phyloP scores from a whole-genome alignment of 2,797 vertebrate genomes.

The Nasua narica region DNA sequence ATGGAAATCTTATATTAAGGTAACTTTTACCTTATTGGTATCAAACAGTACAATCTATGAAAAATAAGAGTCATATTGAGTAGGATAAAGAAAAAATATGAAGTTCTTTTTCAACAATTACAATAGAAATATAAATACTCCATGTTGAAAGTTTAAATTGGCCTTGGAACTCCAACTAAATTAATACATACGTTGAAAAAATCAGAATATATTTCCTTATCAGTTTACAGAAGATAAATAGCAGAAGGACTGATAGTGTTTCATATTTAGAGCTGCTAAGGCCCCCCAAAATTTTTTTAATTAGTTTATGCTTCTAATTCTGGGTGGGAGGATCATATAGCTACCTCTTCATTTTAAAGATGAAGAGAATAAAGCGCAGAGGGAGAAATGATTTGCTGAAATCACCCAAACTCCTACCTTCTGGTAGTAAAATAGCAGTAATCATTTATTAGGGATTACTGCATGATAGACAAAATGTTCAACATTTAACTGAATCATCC shows the following conservation, averaged over 20 bases:
- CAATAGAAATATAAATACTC: slow-evolving; percentile 34
- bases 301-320: slow-evolving; percentile 58
- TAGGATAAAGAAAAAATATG: not conserved
- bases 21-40: not conserved
- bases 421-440: slow-evolving; percentile 46
- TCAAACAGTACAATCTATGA: slow-evolving; percentile 22
- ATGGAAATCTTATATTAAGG: not conserved
- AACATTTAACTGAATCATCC: not conserved
- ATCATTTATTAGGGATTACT: slow-evolving; percentile 28
- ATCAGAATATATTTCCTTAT: slow-evolving; percentile 42
- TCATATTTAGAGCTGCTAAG: slow-evolving; percentile 45
- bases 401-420: slow-evolving; percentile 50
- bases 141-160: slow-evolving; percentile 36
- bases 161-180: slow-evolving; percentile 31
- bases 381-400: slow-evolving; percentile 51
- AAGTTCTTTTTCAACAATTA: slow-evolving; percentile 7
- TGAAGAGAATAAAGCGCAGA: slow-evolving; percentile 53
- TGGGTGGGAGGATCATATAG: slow-evolving; percentile 49
- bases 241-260: slow-evolving; percentile 23
- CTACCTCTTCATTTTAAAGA: slow-evolving; percentile 60
- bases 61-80: not conserved
- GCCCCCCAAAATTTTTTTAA: slow-evolving; percentile 41
- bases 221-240: slow-evolving; percentile 27
- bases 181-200: not conserved
- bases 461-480: not conserved